These are phyloP conservation scores for Dendrocincla fuliginosa DNA, from an alignment of 2,797 vertebrate species.

Conservation along the genomic window DNA sequence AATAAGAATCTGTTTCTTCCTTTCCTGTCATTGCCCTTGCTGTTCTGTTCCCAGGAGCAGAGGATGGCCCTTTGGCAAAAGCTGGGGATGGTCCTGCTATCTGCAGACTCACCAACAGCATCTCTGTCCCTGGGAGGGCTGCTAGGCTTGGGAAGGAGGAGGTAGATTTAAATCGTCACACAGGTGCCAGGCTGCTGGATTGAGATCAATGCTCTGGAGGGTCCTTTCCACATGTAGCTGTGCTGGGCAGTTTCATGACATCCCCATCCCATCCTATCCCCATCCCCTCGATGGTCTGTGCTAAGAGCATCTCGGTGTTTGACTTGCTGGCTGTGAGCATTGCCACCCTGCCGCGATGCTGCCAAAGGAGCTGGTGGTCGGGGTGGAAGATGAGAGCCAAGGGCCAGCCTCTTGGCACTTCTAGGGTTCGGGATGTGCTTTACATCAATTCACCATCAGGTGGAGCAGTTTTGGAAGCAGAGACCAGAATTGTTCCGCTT, in stretches of 20 bases:
- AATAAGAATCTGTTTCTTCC: background rate
- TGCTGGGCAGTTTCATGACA: background rate
- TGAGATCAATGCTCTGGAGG: background rate
- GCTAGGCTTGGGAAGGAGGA: background rate
- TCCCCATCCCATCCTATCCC: background rate
- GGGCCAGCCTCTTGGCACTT: background rate
- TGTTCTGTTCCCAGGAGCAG: background rate
- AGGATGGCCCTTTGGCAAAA: background rate
- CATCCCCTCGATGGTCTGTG: rapidly evolving
- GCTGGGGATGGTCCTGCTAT: background rate
- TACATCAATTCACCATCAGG: conserved; percentile 47
- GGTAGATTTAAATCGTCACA: background rate
- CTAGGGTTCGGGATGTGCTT: background rate
- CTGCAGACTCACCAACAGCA: background rate
- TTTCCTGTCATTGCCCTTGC: background rate
- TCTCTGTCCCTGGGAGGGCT: rapidly evolving
- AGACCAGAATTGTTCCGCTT: background rate
- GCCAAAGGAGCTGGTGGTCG: background rate
- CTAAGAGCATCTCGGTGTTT: too few species aligned
- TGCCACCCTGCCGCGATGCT: background rate
- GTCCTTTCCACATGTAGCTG: background rate
- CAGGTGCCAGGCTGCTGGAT: background rate
- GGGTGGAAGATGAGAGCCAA: background rate
- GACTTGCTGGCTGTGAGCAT: background rate
- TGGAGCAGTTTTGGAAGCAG: conserved; percentile 61